A percentile compares a stretch with the other conserved stretches of the same genome.
These are phyloP conservation scores for Electrona antarctica DNA, from an alignment of 2,113 vertebrate species.

Conservation along the genomic window DNA sequence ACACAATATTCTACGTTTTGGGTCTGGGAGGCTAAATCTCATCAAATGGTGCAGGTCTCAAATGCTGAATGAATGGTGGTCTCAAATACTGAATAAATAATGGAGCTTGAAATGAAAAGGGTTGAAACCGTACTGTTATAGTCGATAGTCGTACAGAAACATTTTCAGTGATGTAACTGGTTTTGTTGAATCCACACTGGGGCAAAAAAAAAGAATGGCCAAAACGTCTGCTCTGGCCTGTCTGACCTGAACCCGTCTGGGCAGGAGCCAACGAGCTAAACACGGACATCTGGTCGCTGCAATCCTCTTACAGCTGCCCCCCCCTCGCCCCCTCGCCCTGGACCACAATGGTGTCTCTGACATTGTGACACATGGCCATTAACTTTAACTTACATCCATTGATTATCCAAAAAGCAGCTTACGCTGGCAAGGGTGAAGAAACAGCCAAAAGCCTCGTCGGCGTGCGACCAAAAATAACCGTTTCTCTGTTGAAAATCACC, in stretches of 20 bases:
- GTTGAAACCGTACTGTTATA: no score
- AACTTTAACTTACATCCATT: constrained; percentile 71
- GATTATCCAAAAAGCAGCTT: constrained; percentile 73
- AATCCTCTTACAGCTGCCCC: constrained; percentile 70
- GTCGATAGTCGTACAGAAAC: no score
- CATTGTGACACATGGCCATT: constrained; percentile 75
- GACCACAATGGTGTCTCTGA: constrained; percentile 61
- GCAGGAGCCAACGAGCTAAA: constrained; percentile 59
- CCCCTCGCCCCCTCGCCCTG: constrained; percentile 10
- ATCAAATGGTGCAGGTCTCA: no score
- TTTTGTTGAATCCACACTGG: constrained; percentile 8
- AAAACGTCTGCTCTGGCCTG: background rate
- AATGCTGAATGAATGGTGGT: no score
- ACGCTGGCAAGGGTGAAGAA: constrained; percentile 65
- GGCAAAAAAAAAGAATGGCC: background rate
- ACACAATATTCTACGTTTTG: no score
- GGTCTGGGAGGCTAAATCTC: no score
- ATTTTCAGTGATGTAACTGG: background rate
- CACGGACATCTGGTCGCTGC: constrained; percentile 67
- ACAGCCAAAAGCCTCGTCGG: constrained; percentile 24
- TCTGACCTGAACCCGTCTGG: constrained; percentile 53
- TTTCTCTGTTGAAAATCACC: no score
- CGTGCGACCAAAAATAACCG: background rate
- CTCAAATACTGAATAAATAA: no score
- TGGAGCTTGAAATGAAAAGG: no score